Percentiles rank a stretch among this genome's conserved stretches.
Evolutionary conservation across 1,140 invertebrate species (phyloP).

Genomic region (Heliconius hewitsoni): DNA sequence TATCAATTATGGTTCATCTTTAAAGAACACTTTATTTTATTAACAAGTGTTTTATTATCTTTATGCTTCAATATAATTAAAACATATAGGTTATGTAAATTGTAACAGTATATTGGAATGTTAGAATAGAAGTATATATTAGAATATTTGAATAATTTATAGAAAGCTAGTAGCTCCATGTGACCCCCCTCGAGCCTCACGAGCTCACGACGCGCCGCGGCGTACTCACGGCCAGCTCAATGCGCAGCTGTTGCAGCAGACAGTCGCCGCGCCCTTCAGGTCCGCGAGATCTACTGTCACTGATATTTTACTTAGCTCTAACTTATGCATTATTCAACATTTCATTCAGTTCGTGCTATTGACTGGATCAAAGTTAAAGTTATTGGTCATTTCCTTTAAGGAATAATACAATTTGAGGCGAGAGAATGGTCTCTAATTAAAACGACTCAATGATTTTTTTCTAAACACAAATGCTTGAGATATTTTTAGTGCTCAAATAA

Average conservation of each 20-base stretch:
- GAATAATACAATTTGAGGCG: not conserved
- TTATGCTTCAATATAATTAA: not conserved
- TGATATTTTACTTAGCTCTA: slow-evolving; percentile 11
- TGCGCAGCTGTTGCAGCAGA: not conserved
- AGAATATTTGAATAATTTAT: not conserved
- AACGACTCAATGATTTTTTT: not conserved
- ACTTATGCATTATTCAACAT: slow-evolving; percentile 12
- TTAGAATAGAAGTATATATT: not conserved
- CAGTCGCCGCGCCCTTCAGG: not conserved
- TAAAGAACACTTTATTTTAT: not conserved
- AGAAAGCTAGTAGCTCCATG: not conserved
- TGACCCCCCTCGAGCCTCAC: not conserved
- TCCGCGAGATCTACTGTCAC: not conserved
- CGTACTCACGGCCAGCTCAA: not conserved
- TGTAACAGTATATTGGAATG: not conserved
- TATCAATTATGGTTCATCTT: not conserved
- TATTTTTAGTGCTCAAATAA: not conserved
- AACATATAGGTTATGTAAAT: not conserved
- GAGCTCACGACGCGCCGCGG: not conserved
- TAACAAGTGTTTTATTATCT: not conserved
- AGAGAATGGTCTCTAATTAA: not conserved
- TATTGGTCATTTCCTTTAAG: not conserved
- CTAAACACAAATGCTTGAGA: not conserved
- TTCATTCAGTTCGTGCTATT: not conserved
- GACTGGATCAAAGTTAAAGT: not conserved